Evolutionary conservation across 2,888 invertebrate genomes (phyloP).

Genomic region (Drosophila austrosaltans): DNA sequence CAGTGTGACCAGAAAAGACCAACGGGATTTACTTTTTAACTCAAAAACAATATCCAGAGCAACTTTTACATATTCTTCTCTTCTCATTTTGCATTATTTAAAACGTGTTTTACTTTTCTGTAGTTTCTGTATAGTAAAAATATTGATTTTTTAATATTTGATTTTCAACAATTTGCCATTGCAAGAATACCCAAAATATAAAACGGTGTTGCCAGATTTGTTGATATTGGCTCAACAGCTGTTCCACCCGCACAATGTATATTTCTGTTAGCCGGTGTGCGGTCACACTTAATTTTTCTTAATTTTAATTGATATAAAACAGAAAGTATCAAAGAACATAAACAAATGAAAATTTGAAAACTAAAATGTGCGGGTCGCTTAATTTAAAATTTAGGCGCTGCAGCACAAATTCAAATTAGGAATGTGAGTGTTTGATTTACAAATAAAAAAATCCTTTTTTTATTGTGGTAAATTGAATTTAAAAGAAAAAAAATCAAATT

Average conservation of each 20-base stretch:
- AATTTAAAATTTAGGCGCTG: neutral
- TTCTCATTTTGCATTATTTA: neutral
- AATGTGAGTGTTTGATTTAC: neutral
- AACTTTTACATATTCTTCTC: neutral
- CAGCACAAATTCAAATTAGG: neutral
- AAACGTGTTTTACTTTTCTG: neutral
- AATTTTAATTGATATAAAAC: conserved; percentile 3
- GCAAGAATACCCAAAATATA: neutral
- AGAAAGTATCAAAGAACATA: neutral
- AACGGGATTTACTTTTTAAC: neutral
- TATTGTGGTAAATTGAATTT: neutral
- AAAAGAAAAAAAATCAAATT: neutral
- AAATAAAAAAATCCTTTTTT: neutral
- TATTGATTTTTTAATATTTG: neutral
- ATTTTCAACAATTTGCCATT: neutral
- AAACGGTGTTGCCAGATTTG: neutral
- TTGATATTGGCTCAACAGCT: neutral
- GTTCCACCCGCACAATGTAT: neutral
- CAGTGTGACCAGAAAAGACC: conserved; percentile 13
- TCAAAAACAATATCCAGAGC: neutral
- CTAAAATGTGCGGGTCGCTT: neutral
- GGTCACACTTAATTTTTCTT: conserved; percentile 9
- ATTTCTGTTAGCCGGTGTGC: neutral
- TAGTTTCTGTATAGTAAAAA: neutral
- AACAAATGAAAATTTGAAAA: neutral